Evolutionary conservation across 2,888 invertebrate species (phyloP).

Genomic region (Tetragonula carbonaria): DNA sequence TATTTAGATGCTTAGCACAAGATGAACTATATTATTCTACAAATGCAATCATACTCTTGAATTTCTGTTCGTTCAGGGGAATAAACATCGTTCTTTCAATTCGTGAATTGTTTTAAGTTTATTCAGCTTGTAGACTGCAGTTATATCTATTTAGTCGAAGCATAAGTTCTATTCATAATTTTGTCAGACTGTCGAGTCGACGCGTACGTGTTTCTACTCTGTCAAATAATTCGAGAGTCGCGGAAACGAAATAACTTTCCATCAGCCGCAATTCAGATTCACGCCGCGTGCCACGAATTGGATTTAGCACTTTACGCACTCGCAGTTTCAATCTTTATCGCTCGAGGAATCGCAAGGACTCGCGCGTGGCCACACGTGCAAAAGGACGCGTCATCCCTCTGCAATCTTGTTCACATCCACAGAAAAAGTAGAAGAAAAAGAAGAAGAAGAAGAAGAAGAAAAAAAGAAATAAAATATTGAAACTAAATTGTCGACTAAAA

Average conservation of each 20-base stretch:
- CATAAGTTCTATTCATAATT: background rate
- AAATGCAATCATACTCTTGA: too few species aligned
- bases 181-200: background rate
- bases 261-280: constrained; percentile 70
- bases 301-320: constrained; percentile 69
- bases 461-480: background rate
- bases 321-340: constrained; percentile 71
- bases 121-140: too few species aligned
- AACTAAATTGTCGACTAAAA: background rate
- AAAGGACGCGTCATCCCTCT: background rate
- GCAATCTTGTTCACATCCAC: too few species aligned
- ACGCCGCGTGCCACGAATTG: constrained; percentile 64
- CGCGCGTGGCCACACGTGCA: constrained; percentile 2
- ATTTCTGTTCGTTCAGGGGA: too few species aligned
- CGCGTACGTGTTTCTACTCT: background rate
- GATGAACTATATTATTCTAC: too few species aligned
- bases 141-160: too few species aligned
- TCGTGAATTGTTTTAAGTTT: too few species aligned
- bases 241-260: constrained; percentile 70
- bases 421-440: background rate
- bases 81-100: too few species aligned
- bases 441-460: too few species aligned
- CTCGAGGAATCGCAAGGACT: constrained; percentile 46
- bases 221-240: constrained; percentile 24
- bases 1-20: too few species aligned